These are phyloP conservation scores for Ellobius talpinus DNA, from an alignment of 2,113 vertebrate genomes.

Conservation along the genomic window DNA sequence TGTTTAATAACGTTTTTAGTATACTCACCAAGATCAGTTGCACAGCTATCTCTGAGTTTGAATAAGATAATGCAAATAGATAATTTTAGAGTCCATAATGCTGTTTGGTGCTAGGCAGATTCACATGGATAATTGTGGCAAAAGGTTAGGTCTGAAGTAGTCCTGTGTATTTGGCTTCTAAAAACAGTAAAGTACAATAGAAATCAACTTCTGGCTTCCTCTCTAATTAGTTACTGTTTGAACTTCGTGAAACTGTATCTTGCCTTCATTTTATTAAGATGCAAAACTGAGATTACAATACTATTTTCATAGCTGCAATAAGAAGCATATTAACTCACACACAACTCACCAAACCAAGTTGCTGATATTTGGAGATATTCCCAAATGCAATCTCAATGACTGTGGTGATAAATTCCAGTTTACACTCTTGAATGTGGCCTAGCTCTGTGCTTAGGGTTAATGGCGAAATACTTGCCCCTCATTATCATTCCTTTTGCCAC, in stretches of 20 bases:
- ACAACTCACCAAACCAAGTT: background rate
- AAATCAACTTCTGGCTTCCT: conserved; percentile 7
- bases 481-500: background rate
- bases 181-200: background rate
- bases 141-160: background rate
- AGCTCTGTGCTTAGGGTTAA: background rate
- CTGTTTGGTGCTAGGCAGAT: background rate
- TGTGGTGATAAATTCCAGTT: conserved; percentile 28
- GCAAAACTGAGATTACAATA: conserved; percentile 5
- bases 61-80: background rate
- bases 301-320: background rate
- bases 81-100: background rate
- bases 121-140: background rate
- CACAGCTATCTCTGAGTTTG: background rate
- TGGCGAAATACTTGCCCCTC: background rate
- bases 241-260: conserved; percentile 20
- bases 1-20: background rate
- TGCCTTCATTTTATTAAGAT: conserved; percentile 14
- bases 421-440: background rate
- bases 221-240: background rate
- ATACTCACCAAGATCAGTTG: background rate
- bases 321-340: background rate
- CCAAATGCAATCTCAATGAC: background rate
- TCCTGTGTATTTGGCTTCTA: background rate
- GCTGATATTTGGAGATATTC: background rate